Evolutionary conservation across 2,113 vertebrate genomes (phyloP).

Genomic region (Apteryx mantelli): DNA sequence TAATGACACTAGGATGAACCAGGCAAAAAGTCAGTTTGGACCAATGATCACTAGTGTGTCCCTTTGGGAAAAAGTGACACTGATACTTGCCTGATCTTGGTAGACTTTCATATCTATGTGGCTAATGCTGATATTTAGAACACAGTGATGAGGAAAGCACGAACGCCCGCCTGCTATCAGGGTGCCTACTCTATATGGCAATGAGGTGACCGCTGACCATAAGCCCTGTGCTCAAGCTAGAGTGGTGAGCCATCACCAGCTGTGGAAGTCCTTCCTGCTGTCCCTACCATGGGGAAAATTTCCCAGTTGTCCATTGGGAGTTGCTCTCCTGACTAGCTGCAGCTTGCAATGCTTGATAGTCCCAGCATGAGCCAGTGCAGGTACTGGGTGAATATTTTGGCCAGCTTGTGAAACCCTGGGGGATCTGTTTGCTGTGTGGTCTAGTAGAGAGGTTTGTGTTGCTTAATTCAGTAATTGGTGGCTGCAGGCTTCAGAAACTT

Average conservation of each 20-base stretch:
- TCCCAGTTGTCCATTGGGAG: neutral
- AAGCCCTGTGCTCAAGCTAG: neutral
- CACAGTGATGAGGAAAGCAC: neutral
- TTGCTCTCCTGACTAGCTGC: neutral
- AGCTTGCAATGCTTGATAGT: neutral
- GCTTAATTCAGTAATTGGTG: neutral
- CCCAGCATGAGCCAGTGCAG: neutral
- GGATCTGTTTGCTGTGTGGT: neutral
- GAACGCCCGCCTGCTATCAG: neutral
- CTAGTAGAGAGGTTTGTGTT: neutral
- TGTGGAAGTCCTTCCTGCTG: neutral
- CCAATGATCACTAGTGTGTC: no score
- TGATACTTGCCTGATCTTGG: no score
- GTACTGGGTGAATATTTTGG: neutral
- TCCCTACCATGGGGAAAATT: fast-evolving
- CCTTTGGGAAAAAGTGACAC: neutral
- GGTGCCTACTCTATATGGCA: neutral
- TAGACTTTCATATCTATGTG: neutral
- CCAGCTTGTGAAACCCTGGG: neutral
- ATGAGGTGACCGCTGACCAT: neutral
- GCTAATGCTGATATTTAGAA: neutral
- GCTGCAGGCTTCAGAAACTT: slow-evolving; percentile 8
- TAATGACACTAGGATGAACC: neutral
- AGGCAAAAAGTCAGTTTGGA: neutral
- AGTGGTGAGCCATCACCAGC: neutral